Evolutionary conservation across 2,888 invertebrate genomes (phyloP), one percentile per base, ranked within the genome.

Genomic region (Phortica okadai): DNA sequence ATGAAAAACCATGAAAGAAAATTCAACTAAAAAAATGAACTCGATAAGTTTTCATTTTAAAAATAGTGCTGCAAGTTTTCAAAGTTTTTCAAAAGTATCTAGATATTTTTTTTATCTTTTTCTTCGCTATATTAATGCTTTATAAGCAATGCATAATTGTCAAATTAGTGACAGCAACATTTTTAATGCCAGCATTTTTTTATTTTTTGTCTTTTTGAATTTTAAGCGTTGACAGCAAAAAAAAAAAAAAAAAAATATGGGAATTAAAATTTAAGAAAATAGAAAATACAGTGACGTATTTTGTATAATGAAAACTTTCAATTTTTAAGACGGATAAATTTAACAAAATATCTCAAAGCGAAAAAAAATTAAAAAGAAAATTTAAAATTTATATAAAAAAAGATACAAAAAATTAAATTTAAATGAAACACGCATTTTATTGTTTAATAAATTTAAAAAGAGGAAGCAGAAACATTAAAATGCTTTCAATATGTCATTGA

Each of bases 91-190:
- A 14, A 11, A 11, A 11, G 6, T 50, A 33, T 50, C 6, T 50
- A 50, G 14, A 50, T 50, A 11, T 50, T 11, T 50, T 50, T 50
- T 50, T 50, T 50, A 50, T 3, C 14, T 50, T 50, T 50, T 50
- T 3, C 50, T 33, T 33, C 33, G 33, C 33, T 33, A 33, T 4
- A 1, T 33, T 8, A 50, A 50, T 50, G 25, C 7, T 11, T 64
- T 33, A 6, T 64, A 25, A 33, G 33, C 25, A 64, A 33, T 21
- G 64, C 33, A 33, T 11, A n/a, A 33, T 66, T 66, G 66, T 66
- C 66, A 66, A 8, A 10, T 66, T 66, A 41, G 42, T 66, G 66
- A 66, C 66, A 66, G 6, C 66, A 6, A 42, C 41, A 33, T 8
- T 21, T 62, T 62, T 16, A 5, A 21, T 8, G 5, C 25, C 21